These are phyloP conservation scores for Sinosuthora webbiana DNA, from an alignment of 2,113 vertebrate genomes.

Conservation along the genomic window DNA sequence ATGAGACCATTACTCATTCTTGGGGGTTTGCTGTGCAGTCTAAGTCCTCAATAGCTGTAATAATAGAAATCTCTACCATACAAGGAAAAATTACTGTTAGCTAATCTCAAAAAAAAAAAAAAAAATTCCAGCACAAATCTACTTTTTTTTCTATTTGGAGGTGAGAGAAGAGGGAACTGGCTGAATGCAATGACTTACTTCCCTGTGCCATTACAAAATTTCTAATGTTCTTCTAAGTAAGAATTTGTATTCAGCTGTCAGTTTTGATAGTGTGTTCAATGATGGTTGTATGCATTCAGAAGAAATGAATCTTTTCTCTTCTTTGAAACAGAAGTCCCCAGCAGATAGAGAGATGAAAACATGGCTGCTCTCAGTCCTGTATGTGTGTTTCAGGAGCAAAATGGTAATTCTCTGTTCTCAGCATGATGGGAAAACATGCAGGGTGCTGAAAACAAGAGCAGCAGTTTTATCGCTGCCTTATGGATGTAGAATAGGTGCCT, in stretches of 20 bases:
- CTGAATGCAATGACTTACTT: not conserved
- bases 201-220: not conserved
- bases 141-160: not conserved
- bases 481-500: not conserved
- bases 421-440: not conserved
- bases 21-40: not conserved
- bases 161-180: not conserved
- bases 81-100: not conserved
- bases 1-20: constrained; percentile 22
- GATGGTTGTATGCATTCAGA: fast-evolving
- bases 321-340: not conserved
- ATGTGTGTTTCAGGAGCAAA: not conserved
- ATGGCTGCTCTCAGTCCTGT: not conserved
- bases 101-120: not conserved
- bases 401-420: not conserved
- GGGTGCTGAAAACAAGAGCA: not conserved
- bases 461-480: fast-evolving
- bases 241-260: not conserved
- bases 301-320: not conserved
- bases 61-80: not conserved
- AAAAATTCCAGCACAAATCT: not conserved
- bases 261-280: not conserved
- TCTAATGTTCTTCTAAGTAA: not conserved
- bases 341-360: not conserved
- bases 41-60: not conserved